Evolutionary conservation across 2,113 vertebrate genomes (phyloP), one percentile per base, ranked within the genome.

Genomic region (Carlito syrichta): DNA sequence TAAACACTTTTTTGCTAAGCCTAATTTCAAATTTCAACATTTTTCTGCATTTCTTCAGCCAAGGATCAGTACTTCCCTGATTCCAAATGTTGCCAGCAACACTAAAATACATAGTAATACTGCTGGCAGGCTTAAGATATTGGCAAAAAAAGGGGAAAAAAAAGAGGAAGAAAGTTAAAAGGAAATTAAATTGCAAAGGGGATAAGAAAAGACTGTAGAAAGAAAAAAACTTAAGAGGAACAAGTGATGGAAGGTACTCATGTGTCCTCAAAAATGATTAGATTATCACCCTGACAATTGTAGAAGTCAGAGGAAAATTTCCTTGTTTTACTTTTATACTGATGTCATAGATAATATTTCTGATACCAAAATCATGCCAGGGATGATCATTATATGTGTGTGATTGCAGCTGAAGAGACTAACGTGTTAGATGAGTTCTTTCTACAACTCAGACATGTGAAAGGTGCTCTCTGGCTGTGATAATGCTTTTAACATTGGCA

Each of bases 21-120:
- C 81, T 96, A 92, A 35, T 90, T 96, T 95, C 82, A 95, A 88
- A 90, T 88, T 76, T 90, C 78, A 69, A 35, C 40, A 38, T 89
- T 92, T 81, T 68, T 30, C 48, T 81, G 60, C 3, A 43, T 10
- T 71, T 13, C 3, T 58, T 76, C 40, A 85, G 69, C 19, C 54
- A 76, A 90, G 73, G 52, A 40, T 56, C 38, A 25, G 19, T 2
- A 79, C 10, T 78, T 77, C 12, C 35, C 25, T 79, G n/a, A 84
- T 78, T 79, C 43, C 6, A 35, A 23, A 74, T 58, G 19, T 45
- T 87, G 17, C 73, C 62, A 60, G 32, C 30, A 91, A 45, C 82
- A 32, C 45, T 66, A 66, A 88, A 83, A 91, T 27, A 40, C 38
- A 8, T 62, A 35, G 56, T 30, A 54, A 73, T 60, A 50, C 69